Percentiles rank a stretch among this genome's conserved stretches.
Evolutionary conservation across 2,797 vertebrate genomes (phyloP).

Genomic region (Australoheros facetus): DNA sequence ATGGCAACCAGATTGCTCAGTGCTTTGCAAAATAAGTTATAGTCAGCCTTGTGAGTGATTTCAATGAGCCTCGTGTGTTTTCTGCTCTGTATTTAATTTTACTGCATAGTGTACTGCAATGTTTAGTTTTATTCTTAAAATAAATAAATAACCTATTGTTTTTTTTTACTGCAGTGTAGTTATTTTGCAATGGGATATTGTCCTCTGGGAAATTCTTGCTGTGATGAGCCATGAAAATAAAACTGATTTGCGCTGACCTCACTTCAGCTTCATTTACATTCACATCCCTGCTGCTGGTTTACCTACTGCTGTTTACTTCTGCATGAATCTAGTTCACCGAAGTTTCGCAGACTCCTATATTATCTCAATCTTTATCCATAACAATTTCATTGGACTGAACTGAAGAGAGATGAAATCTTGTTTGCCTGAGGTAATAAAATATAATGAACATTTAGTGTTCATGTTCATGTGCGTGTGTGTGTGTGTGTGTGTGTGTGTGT

Average conservation of each 20-base stretch:
- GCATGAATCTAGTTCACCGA: neutral
- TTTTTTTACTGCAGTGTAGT: neutral
- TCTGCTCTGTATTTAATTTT: neutral
- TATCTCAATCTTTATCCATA: neutral
- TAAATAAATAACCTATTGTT: neutral
- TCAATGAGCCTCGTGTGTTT: neutral
- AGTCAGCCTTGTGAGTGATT: neutral
- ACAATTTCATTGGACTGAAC: neutral
- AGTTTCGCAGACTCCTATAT: slow-evolving; percentile 3
- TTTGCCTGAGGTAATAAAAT: slow-evolving; percentile 11
- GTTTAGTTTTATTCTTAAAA: neutral
- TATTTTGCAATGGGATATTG: slow-evolving; percentile 13
- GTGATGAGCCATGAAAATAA: slow-evolving; percentile 20
- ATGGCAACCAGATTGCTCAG: neutral
- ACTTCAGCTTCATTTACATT: neutral
- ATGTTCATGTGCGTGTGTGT: neutral
- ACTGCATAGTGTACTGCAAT: neutral
- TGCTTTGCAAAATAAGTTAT: slow-evolving; percentile 5
- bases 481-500: slow-evolving; percentile 2
- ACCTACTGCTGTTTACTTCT: neutral
- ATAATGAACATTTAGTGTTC: slow-evolving; percentile 18
- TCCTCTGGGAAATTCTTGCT: slow-evolving; percentile 23
- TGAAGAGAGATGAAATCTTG: slow-evolving; percentile 1
- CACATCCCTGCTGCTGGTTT: neutral
- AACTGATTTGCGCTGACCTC: neutral